Percentiles rank a stretch among this genome's conserved stretches.
These are phyloP conservation scores for Chionomys nivalis DNA, from an alignment of 2,113 vertebrate species.

Conservation along the genomic window DNA sequence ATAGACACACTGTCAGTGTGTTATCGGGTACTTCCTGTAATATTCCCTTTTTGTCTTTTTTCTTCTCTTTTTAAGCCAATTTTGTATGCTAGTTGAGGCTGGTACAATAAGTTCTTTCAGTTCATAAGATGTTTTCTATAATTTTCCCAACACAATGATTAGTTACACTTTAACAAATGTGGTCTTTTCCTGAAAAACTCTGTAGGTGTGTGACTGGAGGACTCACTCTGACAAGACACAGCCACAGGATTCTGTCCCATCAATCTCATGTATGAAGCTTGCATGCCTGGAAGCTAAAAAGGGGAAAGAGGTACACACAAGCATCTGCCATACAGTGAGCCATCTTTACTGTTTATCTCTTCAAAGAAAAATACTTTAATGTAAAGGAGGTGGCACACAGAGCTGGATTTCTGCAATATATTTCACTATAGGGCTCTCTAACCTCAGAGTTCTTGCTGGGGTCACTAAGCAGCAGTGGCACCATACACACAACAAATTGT, in stretches of 20 bases:
- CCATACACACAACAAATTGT: not conserved
- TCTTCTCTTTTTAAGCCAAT: not conserved
- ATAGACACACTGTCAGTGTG: not conserved
- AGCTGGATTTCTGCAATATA: not conserved
- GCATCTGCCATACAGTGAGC: not conserved
- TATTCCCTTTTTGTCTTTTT: not conserved
- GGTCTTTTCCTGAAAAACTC: not conserved
- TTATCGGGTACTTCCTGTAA: not conserved
- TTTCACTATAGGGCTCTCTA: not conserved
- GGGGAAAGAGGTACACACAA: not conserved
- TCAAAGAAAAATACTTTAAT: not conserved
- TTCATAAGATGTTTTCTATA: not conserved
- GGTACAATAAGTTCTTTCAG: not conserved
- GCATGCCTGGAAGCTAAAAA: not conserved
- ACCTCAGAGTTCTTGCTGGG: not conserved
- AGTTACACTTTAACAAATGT: not conserved
- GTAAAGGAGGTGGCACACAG: not conserved
- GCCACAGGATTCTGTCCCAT: not conserved
- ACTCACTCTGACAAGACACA: not conserved
- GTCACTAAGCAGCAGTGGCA: no score
- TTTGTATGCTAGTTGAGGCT: not conserved
- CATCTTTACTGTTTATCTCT: not conserved
- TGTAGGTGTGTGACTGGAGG: not conserved
- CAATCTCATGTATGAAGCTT: not conserved
- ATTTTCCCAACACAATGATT: not conserved